Evolutionary conservation across 2,113 vertebrate genomes (phyloP).

Genomic region (Cynocephalus volans): DNA sequence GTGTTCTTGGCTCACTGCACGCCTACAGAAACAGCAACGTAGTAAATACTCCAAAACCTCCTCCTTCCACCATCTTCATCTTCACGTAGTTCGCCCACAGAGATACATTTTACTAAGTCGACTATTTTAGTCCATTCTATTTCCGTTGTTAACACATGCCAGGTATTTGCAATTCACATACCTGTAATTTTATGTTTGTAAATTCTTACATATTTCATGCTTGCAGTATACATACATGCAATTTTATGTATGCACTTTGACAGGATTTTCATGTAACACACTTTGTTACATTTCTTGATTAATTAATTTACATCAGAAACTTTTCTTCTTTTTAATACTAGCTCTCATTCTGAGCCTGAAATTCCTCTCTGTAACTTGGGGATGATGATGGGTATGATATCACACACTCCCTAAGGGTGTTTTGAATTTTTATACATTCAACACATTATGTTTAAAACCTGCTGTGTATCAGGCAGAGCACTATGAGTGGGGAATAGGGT

Average conservation of each 20-base stretch:
- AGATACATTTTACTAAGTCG: accelerated
- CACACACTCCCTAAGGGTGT: background rate
- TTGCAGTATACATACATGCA: too few species aligned
- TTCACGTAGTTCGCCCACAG: accelerated
- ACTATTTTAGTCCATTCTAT: background rate
- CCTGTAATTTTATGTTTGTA: background rate
- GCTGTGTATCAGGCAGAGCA: background rate
- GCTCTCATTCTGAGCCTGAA: accelerated
- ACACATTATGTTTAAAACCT: background rate
- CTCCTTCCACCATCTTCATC: accelerated
- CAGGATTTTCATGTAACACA: too few species aligned
- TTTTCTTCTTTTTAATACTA: background rate
- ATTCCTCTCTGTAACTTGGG: accelerated
- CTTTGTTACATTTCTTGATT: background rate
- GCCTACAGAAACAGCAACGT: accelerated
- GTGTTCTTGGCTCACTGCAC: background rate
- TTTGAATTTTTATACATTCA: background rate
- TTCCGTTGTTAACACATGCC: background rate
- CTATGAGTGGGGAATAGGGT: background rate
- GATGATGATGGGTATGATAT: background rate
- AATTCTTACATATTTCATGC: background rate
- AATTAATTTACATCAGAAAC: accelerated
- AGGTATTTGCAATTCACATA: too few species aligned
- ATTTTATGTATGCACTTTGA: too few species aligned
- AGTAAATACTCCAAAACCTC: accelerated